These are phyloP conservation scores for Maccullochella peelii DNA, from an alignment of 2,113 vertebrate genomes.

Conservation along the genomic window DNA sequence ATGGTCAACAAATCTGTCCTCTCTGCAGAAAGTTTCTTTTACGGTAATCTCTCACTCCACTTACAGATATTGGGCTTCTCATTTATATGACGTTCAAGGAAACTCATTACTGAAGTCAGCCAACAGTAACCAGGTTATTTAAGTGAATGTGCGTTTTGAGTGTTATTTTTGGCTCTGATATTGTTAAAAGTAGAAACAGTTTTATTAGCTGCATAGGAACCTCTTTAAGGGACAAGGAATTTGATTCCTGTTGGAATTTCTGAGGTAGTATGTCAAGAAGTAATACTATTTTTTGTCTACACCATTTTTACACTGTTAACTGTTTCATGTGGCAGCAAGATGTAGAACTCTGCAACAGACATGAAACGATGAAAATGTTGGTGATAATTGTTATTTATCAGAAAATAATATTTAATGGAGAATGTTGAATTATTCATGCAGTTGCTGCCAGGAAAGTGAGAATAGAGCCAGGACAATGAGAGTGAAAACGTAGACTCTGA, in stretches of 20 bases:
- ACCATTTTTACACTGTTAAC: not conserved
- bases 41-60: not conserved
- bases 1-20: not conserved
- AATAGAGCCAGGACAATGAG: not conserved
- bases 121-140: not conserved
- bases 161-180: not conserved
- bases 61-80: not conserved
- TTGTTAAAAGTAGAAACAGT: not conserved
- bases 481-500: not conserved
- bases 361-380: not conserved
- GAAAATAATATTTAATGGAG: not conserved
- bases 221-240: not conserved
- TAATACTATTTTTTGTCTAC: not conserved
- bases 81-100: not conserved
- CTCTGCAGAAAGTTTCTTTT: not conserved
- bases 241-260: not conserved
- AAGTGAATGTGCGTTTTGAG: no score
- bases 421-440: conserved; percentile 43
- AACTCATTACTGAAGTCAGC: not conserved
- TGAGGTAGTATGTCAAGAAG: not conserved
- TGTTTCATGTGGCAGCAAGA: not conserved
- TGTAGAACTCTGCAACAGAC: not conserved
- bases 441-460: not conserved
- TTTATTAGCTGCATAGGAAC: not conserved
- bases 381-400: conserved; percentile 1